A percentile compares a stretch with the other conserved stretches of the same genome.
These are phyloP conservation scores for Drosophila formosana DNA, from an alignment of 2,888 invertebrate genomes.

Conservation along the genomic window DNA sequence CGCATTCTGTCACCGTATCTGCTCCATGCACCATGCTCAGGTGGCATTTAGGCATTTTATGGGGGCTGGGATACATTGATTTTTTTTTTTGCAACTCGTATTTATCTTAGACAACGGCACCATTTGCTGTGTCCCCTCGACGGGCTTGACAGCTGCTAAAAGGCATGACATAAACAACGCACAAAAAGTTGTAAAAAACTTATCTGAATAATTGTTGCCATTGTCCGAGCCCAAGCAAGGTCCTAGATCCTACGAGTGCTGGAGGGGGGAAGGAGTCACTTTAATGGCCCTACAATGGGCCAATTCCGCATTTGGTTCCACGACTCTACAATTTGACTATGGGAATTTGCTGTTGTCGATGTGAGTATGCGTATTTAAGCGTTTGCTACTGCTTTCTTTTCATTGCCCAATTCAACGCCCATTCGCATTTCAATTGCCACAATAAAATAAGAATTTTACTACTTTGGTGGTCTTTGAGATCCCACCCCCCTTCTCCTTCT, in stretches of 20 bases:
- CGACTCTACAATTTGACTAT: conserved; percentile 28
- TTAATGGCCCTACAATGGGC: conserved; percentile 60
- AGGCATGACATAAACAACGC: conserved; percentile 43
- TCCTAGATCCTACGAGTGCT: not conserved
- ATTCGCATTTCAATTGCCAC: conserved; percentile 78
- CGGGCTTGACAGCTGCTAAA: conserved; percentile 54
- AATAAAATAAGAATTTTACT: conserved; percentile 75
- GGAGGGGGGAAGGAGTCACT: conserved; percentile 13
- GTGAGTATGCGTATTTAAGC: conserved; percentile 57
- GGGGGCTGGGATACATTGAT: conserved; percentile 16
- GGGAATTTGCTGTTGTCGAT: conserved; percentile 22
- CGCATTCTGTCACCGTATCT: conserved; percentile 22
- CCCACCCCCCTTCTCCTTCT: not conserved
- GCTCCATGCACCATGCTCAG: conserved; percentile 3
- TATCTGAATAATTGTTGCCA: conserved; percentile 71
- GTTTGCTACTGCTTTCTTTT: conserved; percentile 50
- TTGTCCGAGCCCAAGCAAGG: conserved; percentile 38
- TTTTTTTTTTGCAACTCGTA: conserved; percentile 9
- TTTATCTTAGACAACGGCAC: conserved; percentile 11
- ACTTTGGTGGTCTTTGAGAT: conserved; percentile 59
- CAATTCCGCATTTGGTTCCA: conserved; percentile 36
- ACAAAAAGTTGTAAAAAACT: conserved; percentile 49
- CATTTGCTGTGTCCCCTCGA: conserved; percentile 12
- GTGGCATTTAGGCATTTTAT: not conserved
- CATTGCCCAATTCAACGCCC: conserved; percentile 78